Base-by-base conservation (phyloP, 1,140 invertebrate genomes). In the Ylistrum balloti region DNA sequence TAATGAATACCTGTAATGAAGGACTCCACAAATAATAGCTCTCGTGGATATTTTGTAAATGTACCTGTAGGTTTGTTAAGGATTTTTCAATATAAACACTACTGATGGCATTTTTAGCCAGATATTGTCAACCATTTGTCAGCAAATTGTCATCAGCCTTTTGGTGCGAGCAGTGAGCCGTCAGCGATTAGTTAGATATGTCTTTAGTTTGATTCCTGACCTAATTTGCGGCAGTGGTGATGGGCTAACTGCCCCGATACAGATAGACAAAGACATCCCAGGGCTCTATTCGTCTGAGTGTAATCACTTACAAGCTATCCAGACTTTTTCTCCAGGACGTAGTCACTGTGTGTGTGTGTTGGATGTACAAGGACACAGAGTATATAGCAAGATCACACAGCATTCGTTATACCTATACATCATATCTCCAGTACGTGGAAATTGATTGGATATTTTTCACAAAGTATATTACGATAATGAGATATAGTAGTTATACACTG, bases 81-180 rank as follows among this genome's bases (percentile, higher is more conserved):
- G 56, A n/a, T 28, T 74, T 74, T 28, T 28, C n/a, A 28, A 17
- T 74, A 28, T 74, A n/a, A 74, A 74, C 56, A 28, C 56, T 17
- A 11, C 56, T 74, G 22, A 74, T 74, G n/a, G n/a, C 22, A 10
- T 13, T 38, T 48, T 48, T 48, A 48, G 22, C 11, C 11, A 74
- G 56, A 74, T 74, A 74, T 74, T n/a, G n/a, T 28, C 17, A 74
- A 74, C n/a, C 56, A 74, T 22, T 74, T 74, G 56, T 74, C 56
- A 74, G 22, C 56, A n/a, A 28, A 74, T 74, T 74, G 56, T 74
- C 56, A 74, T 74, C 56, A 74, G 56, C 1, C 17, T 74, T 74
- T 74, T 74, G 56, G 0, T 28, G 56, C 28, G 56, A 74, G 56
- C 56, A 74, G 15, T 74, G 56, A 74, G 56, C 56, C 56, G 22